Conservation (phyloP, 2,888 invertebrate genomes). For the Tachina fera region DNA sequence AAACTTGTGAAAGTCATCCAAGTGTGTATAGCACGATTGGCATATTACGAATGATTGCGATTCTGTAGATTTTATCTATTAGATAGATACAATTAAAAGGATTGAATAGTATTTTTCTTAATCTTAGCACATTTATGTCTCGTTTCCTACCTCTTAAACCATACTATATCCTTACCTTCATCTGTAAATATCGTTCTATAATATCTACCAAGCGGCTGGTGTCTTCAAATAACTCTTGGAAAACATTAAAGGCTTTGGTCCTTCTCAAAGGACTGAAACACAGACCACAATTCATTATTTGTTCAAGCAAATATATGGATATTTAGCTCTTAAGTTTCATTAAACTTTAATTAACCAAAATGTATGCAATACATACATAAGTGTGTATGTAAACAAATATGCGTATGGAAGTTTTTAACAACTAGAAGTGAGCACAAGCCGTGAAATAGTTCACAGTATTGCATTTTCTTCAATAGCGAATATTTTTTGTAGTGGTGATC, state of each 20-base stretch:
- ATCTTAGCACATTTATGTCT: slow-evolving; percentile 4
- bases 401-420: too few species aligned
- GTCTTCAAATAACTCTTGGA: slow-evolving; percentile 50
- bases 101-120: background rate
- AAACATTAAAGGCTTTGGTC: slow-evolving; percentile 58
- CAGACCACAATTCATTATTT: slow-evolving; percentile 71
- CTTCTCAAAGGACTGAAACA: slow-evolving; percentile 63
- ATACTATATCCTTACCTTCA: slow-evolving; percentile 63
- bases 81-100: background rate
- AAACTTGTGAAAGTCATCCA: slow-evolving; percentile 71
- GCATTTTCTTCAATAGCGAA: too few species aligned
- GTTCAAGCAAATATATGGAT: slow-evolving; percentile 23
- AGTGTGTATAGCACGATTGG: slow-evolving; percentile 69
- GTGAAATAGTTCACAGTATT: too few species aligned
- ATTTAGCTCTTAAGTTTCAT: slow-evolving; percentile 28
- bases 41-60: slow-evolving; percentile 67
- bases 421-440: too few species aligned
- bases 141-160: background rate
- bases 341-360: slow-evolving; percentile 55
- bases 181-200: slow-evolving; percentile 68
- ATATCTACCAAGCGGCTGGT: slow-evolving; percentile 59
- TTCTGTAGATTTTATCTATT: slow-evolving; percentile 33
- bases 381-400: background rate
- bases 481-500: too few species aligned
- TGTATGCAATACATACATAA: slow-evolving; percentile 26